phyloP scores from a whole-genome alignment of 2,113 vertebrate genomes.

The Uria lomvia region DNA sequence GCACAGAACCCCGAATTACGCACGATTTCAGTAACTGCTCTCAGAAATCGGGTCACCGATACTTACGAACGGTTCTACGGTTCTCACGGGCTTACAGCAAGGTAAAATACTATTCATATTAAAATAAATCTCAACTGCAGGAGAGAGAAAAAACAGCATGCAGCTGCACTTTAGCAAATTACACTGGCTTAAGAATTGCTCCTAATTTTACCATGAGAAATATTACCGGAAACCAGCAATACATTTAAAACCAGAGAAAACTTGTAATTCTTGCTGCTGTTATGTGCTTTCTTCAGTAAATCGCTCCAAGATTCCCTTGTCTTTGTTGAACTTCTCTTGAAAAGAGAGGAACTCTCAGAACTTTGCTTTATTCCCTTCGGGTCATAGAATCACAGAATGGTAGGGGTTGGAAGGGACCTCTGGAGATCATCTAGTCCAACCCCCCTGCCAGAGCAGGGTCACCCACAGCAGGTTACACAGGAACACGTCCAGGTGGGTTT shows the following conservation, averaged over 20 bases:
- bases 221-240: background rate
- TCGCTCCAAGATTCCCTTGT: background rate
- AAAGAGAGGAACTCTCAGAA: background rate
- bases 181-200: background rate
- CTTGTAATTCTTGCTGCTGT: background rate
- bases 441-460: no score
- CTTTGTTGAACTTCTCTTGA: background rate
- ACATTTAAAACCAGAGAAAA: background rate
- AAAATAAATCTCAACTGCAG: background rate
- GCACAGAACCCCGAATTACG: background rate
- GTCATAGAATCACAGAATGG: background rate
- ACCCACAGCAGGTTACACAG: no score
- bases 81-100: background rate
- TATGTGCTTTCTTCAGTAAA: background rate
- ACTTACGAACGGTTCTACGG: background rate
- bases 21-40: background rate
- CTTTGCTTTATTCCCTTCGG: background rate
- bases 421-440: no score
- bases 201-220: background rate
- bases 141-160: background rate
- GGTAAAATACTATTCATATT: background rate
- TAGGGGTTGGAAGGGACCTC: no score
- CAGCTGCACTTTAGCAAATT: background rate
- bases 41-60: background rate
- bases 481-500: no score